Base-by-base conservation (phyloP, 1,140 invertebrate species). In the Venturia canescens region DNA sequence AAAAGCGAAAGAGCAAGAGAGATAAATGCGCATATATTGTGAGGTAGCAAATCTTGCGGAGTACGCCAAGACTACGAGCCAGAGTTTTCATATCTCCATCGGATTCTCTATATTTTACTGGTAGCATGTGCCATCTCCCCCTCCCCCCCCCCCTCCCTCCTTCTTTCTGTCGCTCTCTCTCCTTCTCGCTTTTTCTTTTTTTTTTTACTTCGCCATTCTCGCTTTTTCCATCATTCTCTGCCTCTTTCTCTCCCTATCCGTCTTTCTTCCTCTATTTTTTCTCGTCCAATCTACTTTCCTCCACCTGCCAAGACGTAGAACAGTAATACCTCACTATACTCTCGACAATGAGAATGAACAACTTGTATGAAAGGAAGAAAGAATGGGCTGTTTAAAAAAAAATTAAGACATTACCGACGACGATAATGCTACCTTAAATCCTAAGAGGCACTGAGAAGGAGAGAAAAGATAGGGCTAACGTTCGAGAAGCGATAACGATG, bases 1-100 rank as follows among this genome's bases (percentile, higher is more conserved):
- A 27, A 76, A 31, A 74, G 21, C 44, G 15, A 76, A 31, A 44
- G 57, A 23, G 63, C 77, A 27, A 76, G 74, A 82, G 71, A 29
- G 71, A 27, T 13, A 63, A 26, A 63, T 63, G n/a, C 60, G 23
- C 60, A 63, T 63, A 63, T 26, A 63, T 63, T 63, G 60, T 26
- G n/a, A 63, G 60, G 60, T 26, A 63, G 60, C 60, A 63, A 63
- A 63, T 63, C 21, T 63, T 63, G n/a, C 21, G 18, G 50, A 53
- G 50, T 53, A 21, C 11, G n/a, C 60, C 23, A 26, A 63, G 60
- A 53, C 50, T 53, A 53, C 60, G 60, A n/a, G 60, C 60, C 21
- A 63, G 21, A 63, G 60, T 27, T 63, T 23, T 26, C n/a, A 63
- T 63, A 63, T 63, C 60, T 63, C 60, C 60, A 63, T 63, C 60